Conservation (phyloP, 2,113 vertebrate species). For the Poicephalus gulielmi region DNA sequence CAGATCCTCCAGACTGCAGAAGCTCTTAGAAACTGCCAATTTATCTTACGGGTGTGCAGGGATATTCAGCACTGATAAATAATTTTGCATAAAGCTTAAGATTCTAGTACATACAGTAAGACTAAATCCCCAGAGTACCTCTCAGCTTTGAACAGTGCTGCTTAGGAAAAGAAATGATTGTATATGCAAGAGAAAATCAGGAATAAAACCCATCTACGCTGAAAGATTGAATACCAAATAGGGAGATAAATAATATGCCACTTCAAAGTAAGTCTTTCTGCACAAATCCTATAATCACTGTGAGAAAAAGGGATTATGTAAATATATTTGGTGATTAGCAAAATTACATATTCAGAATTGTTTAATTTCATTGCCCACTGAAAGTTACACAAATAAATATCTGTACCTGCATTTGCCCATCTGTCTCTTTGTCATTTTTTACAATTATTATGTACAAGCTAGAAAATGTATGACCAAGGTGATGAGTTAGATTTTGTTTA, state of each 20-base stretch:
- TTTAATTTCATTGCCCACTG: conserved; percentile 41
- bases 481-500: not conserved
- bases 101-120: conserved; percentile 3
- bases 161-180: conserved; percentile 41
- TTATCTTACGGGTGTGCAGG: conserved; percentile 10
- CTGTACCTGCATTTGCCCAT: not conserved
- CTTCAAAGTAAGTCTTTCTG: conserved; percentile 54
- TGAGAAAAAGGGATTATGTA: conserved; percentile 57
- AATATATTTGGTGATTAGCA: conserved; percentile 50
- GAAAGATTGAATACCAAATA: conserved; percentile 46
- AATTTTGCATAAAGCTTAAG: conserved; percentile 60
- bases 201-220: conserved; percentile 15
- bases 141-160: conserved; percentile 36
- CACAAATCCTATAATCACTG: conserved; percentile 55
- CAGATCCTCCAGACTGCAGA: not conserved
- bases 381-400: conserved; percentile 46
- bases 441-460: not conserved
- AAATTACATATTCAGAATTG: conserved; percentile 58
- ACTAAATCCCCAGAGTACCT: conserved; percentile 44
- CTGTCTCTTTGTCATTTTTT: not conserved
- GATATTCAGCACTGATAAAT: conserved; percentile 41
- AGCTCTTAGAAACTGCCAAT: not conserved
- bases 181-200: conserved; percentile 49
- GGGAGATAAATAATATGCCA: conserved; percentile 46
- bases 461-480: not conserved